Conservation (phyloP, 2,113 vertebrate genomes). For the Labrus mixtus region DNA sequence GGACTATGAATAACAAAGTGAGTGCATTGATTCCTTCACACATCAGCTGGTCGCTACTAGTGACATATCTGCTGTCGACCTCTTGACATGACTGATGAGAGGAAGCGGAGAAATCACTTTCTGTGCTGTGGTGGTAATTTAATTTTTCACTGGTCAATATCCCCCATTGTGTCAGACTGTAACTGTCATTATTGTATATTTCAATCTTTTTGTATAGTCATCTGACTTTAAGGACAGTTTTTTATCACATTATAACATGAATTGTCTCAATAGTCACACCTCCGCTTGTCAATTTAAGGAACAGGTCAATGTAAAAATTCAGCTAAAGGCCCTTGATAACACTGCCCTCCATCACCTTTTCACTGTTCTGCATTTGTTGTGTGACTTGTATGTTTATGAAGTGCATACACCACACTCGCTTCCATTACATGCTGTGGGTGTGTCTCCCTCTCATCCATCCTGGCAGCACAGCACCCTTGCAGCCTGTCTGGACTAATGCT, state of each 20-base stretch:
- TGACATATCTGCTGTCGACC: conserved; percentile 9
- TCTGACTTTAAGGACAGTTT: background rate
- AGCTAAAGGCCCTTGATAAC: conserved; percentile 18
- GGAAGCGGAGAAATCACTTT: conserved; percentile 3
- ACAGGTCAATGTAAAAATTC: conserved; percentile 1
- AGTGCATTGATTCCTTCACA: conserved; percentile 33
- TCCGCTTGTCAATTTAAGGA: conserved; percentile 1
- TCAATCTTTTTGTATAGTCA: background rate
- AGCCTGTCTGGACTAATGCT: conserved; percentile 52
- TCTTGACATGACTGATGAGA: conserved; percentile 18
- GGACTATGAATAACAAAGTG: background rate
- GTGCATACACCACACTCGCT: conserved; percentile 35
- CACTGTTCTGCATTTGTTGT: conserved; percentile 5
- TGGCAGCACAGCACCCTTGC: conserved; percentile 14
- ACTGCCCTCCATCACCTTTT: conserved; percentile 1
- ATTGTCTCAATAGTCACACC: background rate
- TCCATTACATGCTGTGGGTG: conserved; percentile 29
- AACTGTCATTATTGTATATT: background rate
- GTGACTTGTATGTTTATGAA: conserved; percentile 35
- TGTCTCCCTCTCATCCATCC: conserved; percentile 32
- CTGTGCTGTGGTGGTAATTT: background rate
- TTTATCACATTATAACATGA: background rate
- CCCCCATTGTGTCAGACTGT: background rate
- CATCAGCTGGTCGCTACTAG: conserved; percentile 10
- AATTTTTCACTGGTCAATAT: background rate